Conservation (phyloP, 2,797 vertebrate species). For the Sebastes kiyomatsui region DNA sequence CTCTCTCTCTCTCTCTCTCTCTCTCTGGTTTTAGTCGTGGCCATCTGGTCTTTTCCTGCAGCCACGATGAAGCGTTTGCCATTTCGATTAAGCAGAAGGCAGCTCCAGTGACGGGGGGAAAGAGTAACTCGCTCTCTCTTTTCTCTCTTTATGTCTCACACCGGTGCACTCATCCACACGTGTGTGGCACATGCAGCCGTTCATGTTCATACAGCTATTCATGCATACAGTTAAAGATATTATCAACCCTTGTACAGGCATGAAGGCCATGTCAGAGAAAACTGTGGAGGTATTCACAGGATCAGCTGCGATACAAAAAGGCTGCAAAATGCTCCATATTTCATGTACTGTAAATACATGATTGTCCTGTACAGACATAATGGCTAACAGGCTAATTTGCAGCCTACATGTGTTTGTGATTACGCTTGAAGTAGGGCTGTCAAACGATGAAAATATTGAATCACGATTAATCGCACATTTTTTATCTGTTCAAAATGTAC, state of each 20-base stretch:
- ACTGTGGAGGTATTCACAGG: neutral
- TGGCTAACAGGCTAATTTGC: too few species aligned
- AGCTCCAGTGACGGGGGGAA: slow-evolving; percentile 7
- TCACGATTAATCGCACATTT: too few species aligned
- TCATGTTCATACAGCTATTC: neutral
- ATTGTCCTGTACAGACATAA: neutral
- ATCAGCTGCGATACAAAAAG: neutral
- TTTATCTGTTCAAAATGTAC: too few species aligned
- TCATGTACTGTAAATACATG: neutral
- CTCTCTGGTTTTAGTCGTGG: slow-evolving; percentile 33
- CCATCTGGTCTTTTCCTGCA: slow-evolving; percentile 67
- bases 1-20: neutral
- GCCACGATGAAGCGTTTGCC: slow-evolving; percentile 51
- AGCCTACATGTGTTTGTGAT: too few species aligned
- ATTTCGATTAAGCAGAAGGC: slow-evolving; percentile 62
- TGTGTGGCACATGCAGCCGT: slow-evolving; percentile 11
- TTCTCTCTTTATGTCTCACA: neutral
- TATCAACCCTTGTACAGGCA: neutral
- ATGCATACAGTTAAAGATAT: neutral
- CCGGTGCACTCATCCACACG: neutral
- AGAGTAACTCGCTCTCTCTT: neutral
- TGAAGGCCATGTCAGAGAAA: neutral
- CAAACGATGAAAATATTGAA: too few species aligned
- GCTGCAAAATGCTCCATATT: neutral
- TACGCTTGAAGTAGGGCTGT: too few species aligned